A percentile compares a stretch with the other conserved stretches of the same genome.
Evolutionary conservation across 2,888 invertebrate genomes (phyloP).

Genomic region (Pharmacophagus antenor): DNA sequence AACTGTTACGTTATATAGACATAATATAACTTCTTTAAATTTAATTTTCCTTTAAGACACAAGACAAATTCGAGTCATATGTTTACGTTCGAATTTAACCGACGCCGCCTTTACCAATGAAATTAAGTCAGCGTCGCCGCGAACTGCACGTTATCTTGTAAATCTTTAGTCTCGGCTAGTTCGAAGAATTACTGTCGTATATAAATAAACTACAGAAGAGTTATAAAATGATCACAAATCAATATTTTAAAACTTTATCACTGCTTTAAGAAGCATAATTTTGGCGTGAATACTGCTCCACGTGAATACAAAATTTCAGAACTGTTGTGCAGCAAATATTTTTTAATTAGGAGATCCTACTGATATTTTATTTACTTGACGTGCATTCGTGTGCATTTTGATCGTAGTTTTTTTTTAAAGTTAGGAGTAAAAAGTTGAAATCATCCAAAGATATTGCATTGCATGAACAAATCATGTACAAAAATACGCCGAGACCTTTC

Average conservation of each 20-base stretch:
- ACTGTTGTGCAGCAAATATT: too few species aligned
- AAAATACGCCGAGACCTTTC: not conserved
- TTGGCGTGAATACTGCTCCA: too few species aligned
- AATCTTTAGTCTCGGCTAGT: not conserved
- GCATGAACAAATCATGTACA: not conserved
- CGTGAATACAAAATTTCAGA: too few species aligned
- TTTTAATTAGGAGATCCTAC: too few species aligned
- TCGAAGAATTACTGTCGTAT: not conserved
- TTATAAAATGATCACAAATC: not conserved
- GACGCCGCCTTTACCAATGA: conserved; percentile 1
- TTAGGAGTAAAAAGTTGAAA: too few species aligned
- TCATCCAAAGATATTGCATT: too few species aligned
- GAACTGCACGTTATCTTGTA: not conserved
- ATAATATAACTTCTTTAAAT: not conserved
- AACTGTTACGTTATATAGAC: not conserved
- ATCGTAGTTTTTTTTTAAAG: too few species aligned
- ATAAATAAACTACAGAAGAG: not conserved
- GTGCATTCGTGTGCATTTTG: too few species aligned
- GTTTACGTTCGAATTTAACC: conserved; percentile 6
- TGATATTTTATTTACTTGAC: too few species aligned
- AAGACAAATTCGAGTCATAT: conserved; percentile 1
- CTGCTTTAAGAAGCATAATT: too few species aligned
- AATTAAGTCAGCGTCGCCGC: conserved; percentile 19
- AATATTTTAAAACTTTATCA: not conserved
- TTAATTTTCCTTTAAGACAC: not conserved